These are phyloP conservation scores for Drosophila ambigua DNA, from an alignment of 1,140 invertebrate species.

Conservation along the genomic window DNA sequence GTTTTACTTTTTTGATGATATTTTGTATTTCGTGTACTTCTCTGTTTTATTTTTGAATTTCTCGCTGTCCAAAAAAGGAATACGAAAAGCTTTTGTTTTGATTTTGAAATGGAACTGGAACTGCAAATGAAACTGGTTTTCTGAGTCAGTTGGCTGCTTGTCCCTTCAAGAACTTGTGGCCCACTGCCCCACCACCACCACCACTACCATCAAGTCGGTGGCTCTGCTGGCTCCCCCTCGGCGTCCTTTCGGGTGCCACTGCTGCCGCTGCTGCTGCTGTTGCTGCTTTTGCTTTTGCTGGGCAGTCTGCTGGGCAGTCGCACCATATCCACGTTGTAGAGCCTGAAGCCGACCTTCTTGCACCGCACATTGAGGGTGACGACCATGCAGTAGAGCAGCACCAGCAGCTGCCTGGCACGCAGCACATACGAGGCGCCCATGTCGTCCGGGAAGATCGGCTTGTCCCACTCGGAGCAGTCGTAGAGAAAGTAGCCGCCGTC, in stretches of 20 bases:
- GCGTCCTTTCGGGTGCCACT: conserved; percentile 1
- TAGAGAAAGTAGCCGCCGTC: conserved; percentile 86
- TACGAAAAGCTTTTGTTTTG: conserved; percentile 63
- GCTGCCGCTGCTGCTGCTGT: not conserved
- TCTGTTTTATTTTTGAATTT: conserved; percentile 14
- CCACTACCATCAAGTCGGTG: too few relatives aligned
- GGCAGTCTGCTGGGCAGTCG: not conserved
- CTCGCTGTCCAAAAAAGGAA: conserved; percentile 17
- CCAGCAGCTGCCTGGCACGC: conserved; percentile 85
- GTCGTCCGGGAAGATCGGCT: conserved; percentile 85
- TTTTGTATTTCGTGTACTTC: conserved; percentile 6
- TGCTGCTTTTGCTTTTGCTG: not conserved
- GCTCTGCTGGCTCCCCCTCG: too few relatives aligned
- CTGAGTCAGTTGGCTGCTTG: conserved; percentile 46
- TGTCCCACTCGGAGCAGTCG: conserved; percentile 85
- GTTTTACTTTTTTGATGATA: conserved; percentile 38
- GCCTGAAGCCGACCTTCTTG: conserved; percentile 27
- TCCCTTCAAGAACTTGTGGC: too few relatives aligned
- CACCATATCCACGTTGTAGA: conserved; percentile 34
- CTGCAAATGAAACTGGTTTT: conserved; percentile 54
- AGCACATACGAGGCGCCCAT: conserved; percentile 85
- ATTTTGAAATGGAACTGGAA: conserved; percentile 53
- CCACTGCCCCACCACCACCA: too few relatives aligned
- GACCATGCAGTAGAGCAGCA: conserved; percentile 85
- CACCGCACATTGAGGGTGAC: conserved; percentile 83